These are phyloP conservation scores for Actinia equina DNA, from an alignment of 64 coral and sea anemone genomes.

Conservation along the genomic window DNA sequence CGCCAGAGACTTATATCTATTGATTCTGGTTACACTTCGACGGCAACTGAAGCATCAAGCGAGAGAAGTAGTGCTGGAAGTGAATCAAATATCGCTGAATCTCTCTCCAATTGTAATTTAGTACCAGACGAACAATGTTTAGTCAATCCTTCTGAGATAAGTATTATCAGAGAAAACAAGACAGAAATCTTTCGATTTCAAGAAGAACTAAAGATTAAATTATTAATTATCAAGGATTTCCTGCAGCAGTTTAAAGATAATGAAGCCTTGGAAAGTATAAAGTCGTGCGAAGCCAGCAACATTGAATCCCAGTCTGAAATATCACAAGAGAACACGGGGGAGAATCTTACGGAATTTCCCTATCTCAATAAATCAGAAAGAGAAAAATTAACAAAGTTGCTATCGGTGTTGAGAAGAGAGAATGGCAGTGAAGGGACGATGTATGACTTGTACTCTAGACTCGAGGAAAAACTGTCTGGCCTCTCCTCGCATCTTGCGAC, in stretches of 20 bases:
- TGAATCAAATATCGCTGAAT: constrained; percentile 38
- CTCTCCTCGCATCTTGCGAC: constrained; percentile 80
- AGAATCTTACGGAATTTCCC: constrained; percentile 14
- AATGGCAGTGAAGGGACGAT: constrained; percentile 46
- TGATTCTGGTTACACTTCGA: constrained; percentile 59
- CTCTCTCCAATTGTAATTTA: constrained; percentile 31
- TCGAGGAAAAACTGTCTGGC: constrained; percentile 75
- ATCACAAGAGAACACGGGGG: background rate
- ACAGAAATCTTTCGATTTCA: constrained; percentile 76
- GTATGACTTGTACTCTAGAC: constrained; percentile 66
- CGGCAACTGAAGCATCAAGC: constrained; percentile 42
- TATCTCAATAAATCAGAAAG: constrained; percentile 43
- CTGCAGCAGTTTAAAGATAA: constrained; percentile 55
- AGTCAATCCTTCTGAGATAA: constrained; percentile 84
- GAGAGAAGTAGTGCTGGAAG: constrained; percentile 62
- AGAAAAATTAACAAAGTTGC: constrained; percentile 29
- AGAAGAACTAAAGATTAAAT: constrained; percentile 75
- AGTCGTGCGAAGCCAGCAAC: background rate
- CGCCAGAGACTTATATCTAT: constrained; percentile 36
- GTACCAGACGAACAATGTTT: constrained; percentile 76
- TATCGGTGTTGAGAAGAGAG: constrained; percentile 37
- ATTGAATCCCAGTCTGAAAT: background rate
- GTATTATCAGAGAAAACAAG: constrained; percentile 80
- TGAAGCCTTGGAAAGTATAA: background rate
- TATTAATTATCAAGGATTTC: constrained; percentile 64